phyloP scores from a whole-genome alignment of 2,888 invertebrate genomes.

The Xestia xanthographa region DNA sequence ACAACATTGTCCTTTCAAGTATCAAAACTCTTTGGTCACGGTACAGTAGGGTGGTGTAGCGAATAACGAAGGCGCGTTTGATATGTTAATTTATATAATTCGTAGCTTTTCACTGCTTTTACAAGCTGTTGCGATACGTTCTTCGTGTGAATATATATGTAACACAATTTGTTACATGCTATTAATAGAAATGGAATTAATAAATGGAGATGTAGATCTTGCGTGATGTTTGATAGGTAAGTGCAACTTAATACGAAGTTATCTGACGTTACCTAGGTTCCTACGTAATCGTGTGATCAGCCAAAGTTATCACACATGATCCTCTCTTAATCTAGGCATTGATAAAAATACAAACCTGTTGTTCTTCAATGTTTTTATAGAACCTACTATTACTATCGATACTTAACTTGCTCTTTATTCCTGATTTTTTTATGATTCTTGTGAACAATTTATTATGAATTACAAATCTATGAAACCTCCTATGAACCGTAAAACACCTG shows the following conservation, averaged over 20 bases:
- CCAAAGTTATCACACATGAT: background rate
- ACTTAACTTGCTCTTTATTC: background rate
- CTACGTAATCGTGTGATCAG: background rate
- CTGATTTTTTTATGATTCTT: conserved; percentile 1
- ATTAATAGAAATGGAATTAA: conserved; percentile 50
- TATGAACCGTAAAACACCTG: conserved; percentile 11
- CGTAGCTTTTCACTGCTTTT: conserved; percentile 84
- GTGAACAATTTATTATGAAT: background rate
- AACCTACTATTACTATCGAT: background rate
- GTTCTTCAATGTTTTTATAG: background rate
- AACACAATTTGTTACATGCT: conserved; percentile 60
- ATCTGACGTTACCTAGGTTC: background rate
- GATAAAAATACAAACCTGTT: background rate
- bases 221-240: conserved; percentile 3
- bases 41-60: conserved; percentile 78
- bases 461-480: conserved; percentile 17
- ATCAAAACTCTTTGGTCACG: conserved; percentile 65
- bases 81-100: conserved; percentile 88
- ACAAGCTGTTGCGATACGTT: conserved; percentile 74
- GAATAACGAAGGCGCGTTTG: conserved; percentile 85
- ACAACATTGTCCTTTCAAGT: conserved; percentile 54
- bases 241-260: background rate
- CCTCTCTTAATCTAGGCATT: background rate
- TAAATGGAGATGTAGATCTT: conserved; percentile 21
- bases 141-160: conserved; percentile 66